These are phyloP conservation scores for Paramacrobiotus metropolitanus DNA, from an alignment of 1,140 invertebrate species.

Conservation along the genomic window DNA sequence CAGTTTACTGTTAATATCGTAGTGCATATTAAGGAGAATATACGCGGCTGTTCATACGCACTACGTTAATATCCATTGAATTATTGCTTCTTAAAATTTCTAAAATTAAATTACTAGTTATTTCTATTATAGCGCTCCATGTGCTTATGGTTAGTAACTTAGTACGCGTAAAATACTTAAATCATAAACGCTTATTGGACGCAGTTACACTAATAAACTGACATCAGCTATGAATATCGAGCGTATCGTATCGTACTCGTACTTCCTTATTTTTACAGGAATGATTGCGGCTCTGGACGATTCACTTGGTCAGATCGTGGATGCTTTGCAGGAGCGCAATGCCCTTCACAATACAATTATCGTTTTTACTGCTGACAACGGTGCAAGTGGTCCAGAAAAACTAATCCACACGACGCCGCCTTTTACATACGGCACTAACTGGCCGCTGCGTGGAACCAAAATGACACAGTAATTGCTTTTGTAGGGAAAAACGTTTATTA, in stretches of 20 bases:
- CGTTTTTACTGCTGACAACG: constrained; percentile 64
- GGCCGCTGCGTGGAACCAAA: constrained; percentile 52
- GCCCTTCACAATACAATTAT: constrained; percentile 58
- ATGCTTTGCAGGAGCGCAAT: constrained; percentile 33
- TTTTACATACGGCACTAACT: constrained; percentile 41
- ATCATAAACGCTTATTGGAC: constrained; percentile 16
- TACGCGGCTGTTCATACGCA: too few species aligned
- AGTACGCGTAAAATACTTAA: too few species aligned
- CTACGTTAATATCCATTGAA: too few species aligned
- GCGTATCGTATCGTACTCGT: not conserved
- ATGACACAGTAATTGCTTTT: constrained; percentile 11
- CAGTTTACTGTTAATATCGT: too few species aligned
- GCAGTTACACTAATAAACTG: constrained; percentile 15
- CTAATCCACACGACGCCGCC: constrained; percentile 43
- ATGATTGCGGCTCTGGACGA: constrained; percentile 57
- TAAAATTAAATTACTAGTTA: constrained; percentile 19
- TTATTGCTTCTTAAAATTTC: constrained; percentile 12
- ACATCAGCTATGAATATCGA: not conserved
- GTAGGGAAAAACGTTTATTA: not conserved
- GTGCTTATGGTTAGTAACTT: too few species aligned
- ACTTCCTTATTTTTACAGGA: constrained; percentile 25
- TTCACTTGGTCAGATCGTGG: constrained; percentile 50
- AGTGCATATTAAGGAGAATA: too few species aligned
- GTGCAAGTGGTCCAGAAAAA: constrained; percentile 45
- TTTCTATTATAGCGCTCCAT: too few species aligned